Base-by-base conservation (phyloP, 2,113 vertebrate genomes). In the Osmerus eperlanus region DNA sequence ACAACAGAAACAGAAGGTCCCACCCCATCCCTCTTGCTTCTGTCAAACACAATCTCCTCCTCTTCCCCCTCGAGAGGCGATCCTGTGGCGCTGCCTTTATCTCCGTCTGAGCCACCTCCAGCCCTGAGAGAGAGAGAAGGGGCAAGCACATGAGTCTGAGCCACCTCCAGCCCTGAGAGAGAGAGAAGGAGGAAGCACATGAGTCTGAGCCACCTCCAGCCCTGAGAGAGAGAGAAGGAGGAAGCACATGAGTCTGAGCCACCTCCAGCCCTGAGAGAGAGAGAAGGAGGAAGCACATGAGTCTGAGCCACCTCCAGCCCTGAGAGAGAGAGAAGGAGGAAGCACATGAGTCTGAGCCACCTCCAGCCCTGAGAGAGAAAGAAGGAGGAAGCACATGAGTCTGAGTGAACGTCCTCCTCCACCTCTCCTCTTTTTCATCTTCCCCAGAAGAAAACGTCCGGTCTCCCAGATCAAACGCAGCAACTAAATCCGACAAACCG, bases 21-120 rank as follows among this genome's bases (percentile, higher is more conserved):
- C 54, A 25, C 29, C 47, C 11, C 65, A 19, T 78, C 53, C 13
- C 4, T 62, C 58, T 41, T 21, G 11, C 3, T 71, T 62, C 51
- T 71, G 70, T 76, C 70, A 78, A 63, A 65, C 25, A 18, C 41
- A 68, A 66, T 76, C 77, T 76, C 53, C 11, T n/a, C 60, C 29
- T 51, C 36, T 36, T 18, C 32, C 51, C 51, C 32, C 65, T 15
- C 51, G n/a, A 4, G 29, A 61, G 58, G 18, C 12, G 41, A 16
- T 47, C 2, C 41, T 54, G n/a, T 29, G 59, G 58, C 36, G 61
- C 47, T 18, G 14, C 56, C 54, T 75, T 64, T 60, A 68, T 70
- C 59, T 62, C 9, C 9, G 32, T 51, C 25, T 52, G 16, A 77
- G 36, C 67, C 52, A 71, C 67, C 65, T 73, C 12, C 18, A 53